Evolutionary conservation across 2,113 vertebrate genomes (phyloP).

Genomic region (Vidua macroura): DNA sequence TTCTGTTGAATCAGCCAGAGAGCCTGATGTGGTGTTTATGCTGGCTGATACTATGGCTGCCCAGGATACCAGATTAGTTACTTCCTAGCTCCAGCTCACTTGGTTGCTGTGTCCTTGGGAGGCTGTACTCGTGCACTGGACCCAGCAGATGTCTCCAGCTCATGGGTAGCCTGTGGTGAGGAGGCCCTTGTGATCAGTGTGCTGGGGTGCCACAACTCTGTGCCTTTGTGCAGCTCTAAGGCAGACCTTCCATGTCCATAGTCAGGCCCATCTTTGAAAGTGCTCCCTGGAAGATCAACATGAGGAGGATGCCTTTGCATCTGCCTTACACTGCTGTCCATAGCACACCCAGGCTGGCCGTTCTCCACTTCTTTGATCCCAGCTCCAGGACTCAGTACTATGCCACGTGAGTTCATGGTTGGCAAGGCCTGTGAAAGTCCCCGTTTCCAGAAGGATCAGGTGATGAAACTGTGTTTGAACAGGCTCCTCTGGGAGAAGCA

Average conservation of each 20-base stretch:
- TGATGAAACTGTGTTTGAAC: not conserved
- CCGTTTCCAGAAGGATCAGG: not conserved
- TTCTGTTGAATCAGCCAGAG: not conserved
- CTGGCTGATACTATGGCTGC: not conserved
- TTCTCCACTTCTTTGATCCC: not conserved
- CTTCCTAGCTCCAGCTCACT: not conserved
- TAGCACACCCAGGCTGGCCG: not conserved
- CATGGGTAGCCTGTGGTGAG: fast-evolving
- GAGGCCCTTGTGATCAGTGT: fast-evolving
- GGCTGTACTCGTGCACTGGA: fast-evolving
- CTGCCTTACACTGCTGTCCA: not conserved
- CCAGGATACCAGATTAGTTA: fast-evolving
- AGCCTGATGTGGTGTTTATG: not conserved
- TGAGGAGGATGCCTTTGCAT: not conserved
- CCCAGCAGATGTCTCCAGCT: not conserved
- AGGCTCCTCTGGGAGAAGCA: not conserved
- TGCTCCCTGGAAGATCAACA: not conserved
- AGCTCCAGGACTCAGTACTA: not conserved
- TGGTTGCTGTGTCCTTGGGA: fast-evolving
- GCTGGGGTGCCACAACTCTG: fast-evolving
- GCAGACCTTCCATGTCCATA: not conserved
- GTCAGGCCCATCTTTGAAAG: not conserved
- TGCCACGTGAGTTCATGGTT: fast-evolving
- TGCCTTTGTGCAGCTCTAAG: not conserved
- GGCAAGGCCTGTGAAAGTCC: not conserved